Evolutionary conservation across 2,888 invertebrate genomes (phyloP), one percentile per base, ranked within the genome.

Genomic region (Pachymerium ferrugineum): DNA sequence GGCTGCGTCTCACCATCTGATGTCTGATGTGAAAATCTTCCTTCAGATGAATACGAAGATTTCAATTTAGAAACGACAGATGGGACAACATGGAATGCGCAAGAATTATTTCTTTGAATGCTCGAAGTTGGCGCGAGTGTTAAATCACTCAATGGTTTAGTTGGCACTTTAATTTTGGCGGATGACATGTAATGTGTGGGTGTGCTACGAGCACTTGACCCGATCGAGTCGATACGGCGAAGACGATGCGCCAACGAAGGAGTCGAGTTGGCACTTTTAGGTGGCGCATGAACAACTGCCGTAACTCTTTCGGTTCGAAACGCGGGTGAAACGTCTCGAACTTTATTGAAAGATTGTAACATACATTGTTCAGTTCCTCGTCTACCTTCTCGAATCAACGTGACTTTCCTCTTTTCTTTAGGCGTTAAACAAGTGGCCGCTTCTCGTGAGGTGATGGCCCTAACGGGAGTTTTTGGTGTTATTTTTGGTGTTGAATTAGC

Each of bases 201-300:
- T 1, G 76, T 76, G 14, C 75, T 76, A n/a, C 71, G 73, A 31
- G 76, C 74, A 31, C 76, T 76, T 68, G 76, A 76, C 12, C 74
- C 76, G 10, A 67, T 22, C 22, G 71, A 70, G 16, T 70, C 70
- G n/a, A 70, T 67, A 22, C 70, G 69, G 19, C 69, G 73, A 38
- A 72, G 33, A 28, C 73, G 62, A 35, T 73, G 72, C 12, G 73
- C 70, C 12, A 76, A 71, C 14, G 70, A 47, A 4, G 76, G 76
- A 25, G 76, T 76, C 29, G 74, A 74, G 47, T 76, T 76, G 73
- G 76, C 76, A 74, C 76, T 76, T 70, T 74, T 67, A 14, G 76
- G 76, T n/a, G 74, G 74, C 31, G 76, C 73, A 30, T 73, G 73
- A 6, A 76, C 73, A 16, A 74, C 31, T 31, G 76, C 76, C 68